A percentile compares a stretch with the other conserved stretches of the same genome.
Conservation (phyloP, 2,797 vertebrate genomes). For the Phalloptychus januarius region DNA sequence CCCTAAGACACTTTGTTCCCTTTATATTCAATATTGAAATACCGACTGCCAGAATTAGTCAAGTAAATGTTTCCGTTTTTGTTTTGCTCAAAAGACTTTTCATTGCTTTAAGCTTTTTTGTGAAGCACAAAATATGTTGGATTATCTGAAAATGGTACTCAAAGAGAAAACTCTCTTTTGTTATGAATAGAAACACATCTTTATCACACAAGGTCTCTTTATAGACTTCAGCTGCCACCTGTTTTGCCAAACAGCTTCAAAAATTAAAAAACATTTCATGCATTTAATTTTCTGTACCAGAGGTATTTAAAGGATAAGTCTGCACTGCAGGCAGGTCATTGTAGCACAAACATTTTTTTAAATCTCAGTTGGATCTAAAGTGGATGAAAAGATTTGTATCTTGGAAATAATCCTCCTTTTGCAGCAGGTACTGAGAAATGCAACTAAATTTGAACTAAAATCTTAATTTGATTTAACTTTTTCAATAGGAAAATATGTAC, state of each 20-base stretch:
- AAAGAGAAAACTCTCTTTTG: background rate
- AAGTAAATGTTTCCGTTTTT: background rate
- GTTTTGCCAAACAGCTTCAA: background rate
- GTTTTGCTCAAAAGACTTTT: slow-evolving; percentile 17
- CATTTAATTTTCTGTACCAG: background rate
- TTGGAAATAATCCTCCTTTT: background rate
- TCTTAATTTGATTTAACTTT: background rate
- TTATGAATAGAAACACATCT: too few relatives aligned
- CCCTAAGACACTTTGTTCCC: background rate
- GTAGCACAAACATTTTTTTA: background rate
- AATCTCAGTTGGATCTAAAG: background rate
- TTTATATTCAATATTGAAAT: background rate
- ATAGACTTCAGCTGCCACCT: background rate
- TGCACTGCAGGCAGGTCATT: background rate
- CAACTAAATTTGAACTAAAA: background rate
- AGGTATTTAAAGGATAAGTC: background rate
- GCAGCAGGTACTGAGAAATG: background rate
- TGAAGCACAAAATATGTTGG: slow-evolving; percentile 33
- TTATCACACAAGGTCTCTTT: background rate
- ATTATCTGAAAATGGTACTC: background rate
- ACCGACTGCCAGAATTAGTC: background rate
- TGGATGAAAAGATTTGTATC: background rate
- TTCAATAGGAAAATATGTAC: background rate
- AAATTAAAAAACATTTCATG: background rate
- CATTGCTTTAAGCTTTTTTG: slow-evolving; percentile 38